A percentile compares a stretch with the other conserved stretches of the same genome.
These are phyloP conservation scores for Eolophus roseicapilla DNA, from an alignment of 2,113 vertebrate species.

Conservation along the genomic window DNA sequence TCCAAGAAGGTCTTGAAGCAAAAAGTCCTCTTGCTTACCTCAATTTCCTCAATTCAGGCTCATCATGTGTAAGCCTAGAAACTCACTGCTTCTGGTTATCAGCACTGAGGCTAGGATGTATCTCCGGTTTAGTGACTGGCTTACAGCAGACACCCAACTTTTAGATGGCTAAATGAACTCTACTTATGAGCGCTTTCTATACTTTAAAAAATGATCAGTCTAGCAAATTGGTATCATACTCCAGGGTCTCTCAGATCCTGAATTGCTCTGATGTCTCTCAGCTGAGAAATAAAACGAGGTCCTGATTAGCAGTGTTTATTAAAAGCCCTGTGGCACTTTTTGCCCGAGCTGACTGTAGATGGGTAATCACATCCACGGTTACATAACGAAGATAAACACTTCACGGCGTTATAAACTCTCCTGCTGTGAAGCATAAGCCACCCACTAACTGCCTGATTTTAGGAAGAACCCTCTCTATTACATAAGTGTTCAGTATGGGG, in stretches of 20 bases:
- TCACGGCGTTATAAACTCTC: constrained; percentile 55
- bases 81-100: neutral
- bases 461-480: constrained; percentile 69
- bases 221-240: neutral
- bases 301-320: constrained; percentile 42
- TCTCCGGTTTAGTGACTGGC: neutral
- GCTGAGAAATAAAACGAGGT: constrained; percentile 21
- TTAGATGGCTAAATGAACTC: neutral
- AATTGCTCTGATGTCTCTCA: constrained; percentile 8
- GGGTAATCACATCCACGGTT: constrained; percentile 42
- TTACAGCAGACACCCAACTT: neutral
- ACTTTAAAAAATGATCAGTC: neutral
- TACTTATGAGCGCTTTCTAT: neutral
- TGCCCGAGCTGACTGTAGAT: constrained; percentile 25
- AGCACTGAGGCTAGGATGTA: neutral
- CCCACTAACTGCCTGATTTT: constrained; percentile 67
- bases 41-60: neutral
- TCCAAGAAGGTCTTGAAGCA: neutral
- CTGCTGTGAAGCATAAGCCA: constrained; percentile 65
- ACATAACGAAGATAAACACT: constrained; percentile 62
- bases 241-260: neutral
- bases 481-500: constrained; percentile 68
- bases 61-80: neutral
- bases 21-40: neutral
- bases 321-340: constrained; percentile 49